Evolutionary conservation across 2,888 invertebrate species (phyloP).

Genomic region (Nemurella pictetii): DNA sequence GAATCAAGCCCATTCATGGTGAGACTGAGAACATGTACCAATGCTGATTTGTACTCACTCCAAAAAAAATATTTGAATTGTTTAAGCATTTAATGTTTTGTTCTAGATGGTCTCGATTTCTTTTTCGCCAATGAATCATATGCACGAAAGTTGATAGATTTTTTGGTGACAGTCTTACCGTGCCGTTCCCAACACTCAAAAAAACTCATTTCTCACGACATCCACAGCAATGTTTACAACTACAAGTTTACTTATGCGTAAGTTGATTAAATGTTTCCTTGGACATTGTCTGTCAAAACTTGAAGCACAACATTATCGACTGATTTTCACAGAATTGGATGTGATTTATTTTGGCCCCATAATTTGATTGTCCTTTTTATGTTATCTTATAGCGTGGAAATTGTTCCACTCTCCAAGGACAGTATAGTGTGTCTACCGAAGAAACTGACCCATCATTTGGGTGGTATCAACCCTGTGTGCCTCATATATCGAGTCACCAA

Average conservation of each 20-base stretch:
- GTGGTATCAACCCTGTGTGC: constrained; percentile 85
- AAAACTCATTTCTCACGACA: constrained; percentile 95
- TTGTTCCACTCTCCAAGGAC: constrained; percentile 95
- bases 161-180: constrained; percentile 84
- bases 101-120: constrained; percentile 95
- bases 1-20: constrained; percentile 86
- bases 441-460: constrained; percentile 82
- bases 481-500: constrained; percentile 88
- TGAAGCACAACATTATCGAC: too few relatives aligned
- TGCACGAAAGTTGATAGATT: constrained; percentile 95
- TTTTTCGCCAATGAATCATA: constrained; percentile 87
- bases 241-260: constrained; percentile 86
- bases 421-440: constrained; percentile 88
- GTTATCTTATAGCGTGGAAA: constrained; percentile 76
- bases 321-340: not conserved
- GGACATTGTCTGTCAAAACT: not conserved
- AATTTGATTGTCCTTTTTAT: not conserved
- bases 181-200: constrained; percentile 88
- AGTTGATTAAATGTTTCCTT: constrained; percentile 8
- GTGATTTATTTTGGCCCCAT: not conserved
- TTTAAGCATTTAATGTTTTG: not conserved
- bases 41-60: not conserved
- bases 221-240: constrained; percentile 94
- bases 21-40: constrained; percentile 41
- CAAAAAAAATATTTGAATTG: not conserved